Percentiles rank a stretch among this genome's conserved stretches.
These are phyloP conservation scores for Buceros bicornis DNA, from an alignment of 2,797 vertebrate species.

Conservation along the genomic window DNA sequence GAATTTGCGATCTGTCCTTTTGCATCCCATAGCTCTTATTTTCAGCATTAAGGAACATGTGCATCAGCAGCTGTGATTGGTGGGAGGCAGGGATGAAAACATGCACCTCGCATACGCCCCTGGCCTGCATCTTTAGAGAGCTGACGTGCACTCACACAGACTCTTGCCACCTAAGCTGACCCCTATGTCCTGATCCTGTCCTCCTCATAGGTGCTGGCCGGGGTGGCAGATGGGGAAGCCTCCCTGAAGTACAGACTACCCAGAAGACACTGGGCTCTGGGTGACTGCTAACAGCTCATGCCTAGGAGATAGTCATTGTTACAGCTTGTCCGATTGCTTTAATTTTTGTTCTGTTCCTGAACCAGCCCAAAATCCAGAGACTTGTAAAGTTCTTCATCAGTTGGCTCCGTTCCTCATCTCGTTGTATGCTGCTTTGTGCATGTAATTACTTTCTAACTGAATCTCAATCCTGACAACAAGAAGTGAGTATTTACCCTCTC, in stretches of 20 bases:
- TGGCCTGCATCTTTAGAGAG: background rate
- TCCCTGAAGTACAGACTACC: background rate
- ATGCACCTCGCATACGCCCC: no score
- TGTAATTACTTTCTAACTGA: background rate
- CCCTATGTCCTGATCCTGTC: background rate
- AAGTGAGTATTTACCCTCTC: background rate
- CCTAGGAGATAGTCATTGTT: background rate
- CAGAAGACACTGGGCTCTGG: background rate
- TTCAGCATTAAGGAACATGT: background rate
- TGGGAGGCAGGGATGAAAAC: background rate
- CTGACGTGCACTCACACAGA: background rate
- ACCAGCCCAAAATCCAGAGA: background rate
- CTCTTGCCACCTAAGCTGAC: background rate
- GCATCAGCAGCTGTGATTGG: background rate
- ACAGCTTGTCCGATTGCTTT: background rate
- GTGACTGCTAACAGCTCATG: background rate
- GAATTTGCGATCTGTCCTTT: background rate
- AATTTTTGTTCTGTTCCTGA: background rate
- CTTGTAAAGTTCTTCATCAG: background rate
- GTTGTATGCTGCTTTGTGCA: rapidly evolving
- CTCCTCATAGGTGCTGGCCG: background rate
- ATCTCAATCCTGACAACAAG: background rate
- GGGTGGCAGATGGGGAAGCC: rapidly evolving
- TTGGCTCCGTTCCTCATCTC: background rate
- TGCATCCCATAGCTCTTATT: background rate